phyloP scores from a whole-genome alignment of 2,888 invertebrate genomes.

The Erebia palarica region DNA sequence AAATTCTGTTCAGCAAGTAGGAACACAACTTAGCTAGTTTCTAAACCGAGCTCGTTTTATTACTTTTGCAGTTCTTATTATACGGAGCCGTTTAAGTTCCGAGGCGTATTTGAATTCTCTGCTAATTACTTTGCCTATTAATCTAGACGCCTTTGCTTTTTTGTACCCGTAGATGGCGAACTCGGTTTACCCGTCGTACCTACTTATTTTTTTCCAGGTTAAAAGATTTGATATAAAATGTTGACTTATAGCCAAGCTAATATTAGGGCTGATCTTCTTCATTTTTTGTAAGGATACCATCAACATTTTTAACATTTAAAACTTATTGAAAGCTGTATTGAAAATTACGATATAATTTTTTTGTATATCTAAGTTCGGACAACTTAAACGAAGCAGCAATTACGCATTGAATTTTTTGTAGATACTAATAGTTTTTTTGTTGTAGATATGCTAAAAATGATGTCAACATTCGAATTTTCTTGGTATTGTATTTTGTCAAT shows the following conservation, averaged over 20 bases:
- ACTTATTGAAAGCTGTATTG: too few relatives aligned
- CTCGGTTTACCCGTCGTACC: constrained; percentile 8
- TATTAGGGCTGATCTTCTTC: not conserved
- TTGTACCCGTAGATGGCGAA: not conserved
- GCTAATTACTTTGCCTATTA: constrained; percentile 54
- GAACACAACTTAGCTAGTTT: constrained; percentile 18
- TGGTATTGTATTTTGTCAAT: too few relatives aligned
- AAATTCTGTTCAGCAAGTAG: not conserved
- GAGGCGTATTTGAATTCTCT: constrained; percentile 27
- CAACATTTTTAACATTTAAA: too few relatives aligned
- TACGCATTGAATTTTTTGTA: too few relatives aligned
- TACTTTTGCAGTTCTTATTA: constrained; percentile 17
- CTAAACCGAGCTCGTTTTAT: constrained; percentile 17
- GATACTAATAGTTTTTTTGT: too few relatives aligned
- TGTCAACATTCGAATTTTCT: too few relatives aligned
- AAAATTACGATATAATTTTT: too few relatives aligned
- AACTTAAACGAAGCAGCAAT: too few relatives aligned
- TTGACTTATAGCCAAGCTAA: not conserved
- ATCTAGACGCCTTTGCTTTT: constrained; percentile 37
- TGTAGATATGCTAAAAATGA: too few relatives aligned
- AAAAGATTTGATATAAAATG: constrained; percentile 1
- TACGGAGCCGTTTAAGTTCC: constrained; percentile 22
- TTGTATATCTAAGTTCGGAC: too few relatives aligned
- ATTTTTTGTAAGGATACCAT: too few relatives aligned
- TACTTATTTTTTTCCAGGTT: constrained; percentile 1